phyloP scores from a whole-genome alignment of 2,797 vertebrate species.

The Toxotes lorentzi region DNA sequence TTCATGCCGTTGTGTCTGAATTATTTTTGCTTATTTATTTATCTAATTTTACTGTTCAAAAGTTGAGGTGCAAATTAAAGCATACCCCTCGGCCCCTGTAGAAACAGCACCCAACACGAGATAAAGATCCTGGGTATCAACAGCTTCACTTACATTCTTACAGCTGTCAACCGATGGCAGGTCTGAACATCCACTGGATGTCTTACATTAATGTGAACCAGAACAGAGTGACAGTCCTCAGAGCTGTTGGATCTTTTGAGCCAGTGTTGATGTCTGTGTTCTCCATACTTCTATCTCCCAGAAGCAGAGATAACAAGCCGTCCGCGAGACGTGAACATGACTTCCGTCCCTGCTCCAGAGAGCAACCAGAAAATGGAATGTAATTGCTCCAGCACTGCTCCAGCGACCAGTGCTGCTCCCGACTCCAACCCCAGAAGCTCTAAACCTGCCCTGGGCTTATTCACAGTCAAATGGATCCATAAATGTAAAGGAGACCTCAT shows the following conservation, averaged over 20 bases:
- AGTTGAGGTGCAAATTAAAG: too few species aligned
- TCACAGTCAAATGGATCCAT: not conserved
- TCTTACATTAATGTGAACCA: too few species aligned
- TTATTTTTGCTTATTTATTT: too few species aligned
- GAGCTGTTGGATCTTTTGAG: not conserved
- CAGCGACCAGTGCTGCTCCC: accelerated
- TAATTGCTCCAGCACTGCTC: accelerated
- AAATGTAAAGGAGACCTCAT: constrained; percentile 54
- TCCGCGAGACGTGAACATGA: accelerated
- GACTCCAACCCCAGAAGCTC: accelerated
- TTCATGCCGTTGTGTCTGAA: too few species aligned
- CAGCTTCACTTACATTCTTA: too few species aligned
- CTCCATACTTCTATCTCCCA: constrained; percentile 14
- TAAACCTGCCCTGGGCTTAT: not conserved
- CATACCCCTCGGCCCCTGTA: too few species aligned
- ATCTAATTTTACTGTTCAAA: too few species aligned
- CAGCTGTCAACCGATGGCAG: too few species aligned
- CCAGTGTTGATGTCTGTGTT: not conserved
- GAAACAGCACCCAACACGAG: too few species aligned
- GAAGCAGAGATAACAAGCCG: accelerated
- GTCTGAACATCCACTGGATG: too few species aligned
- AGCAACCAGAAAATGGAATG: accelerated
- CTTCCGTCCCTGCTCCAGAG: accelerated
- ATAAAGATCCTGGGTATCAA: too few species aligned
- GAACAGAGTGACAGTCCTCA: too few species aligned